These are phyloP conservation scores for Spodoptera litura DNA, from an alignment of 1,140 invertebrate genomes.

Conservation along the genomic window DNA sequence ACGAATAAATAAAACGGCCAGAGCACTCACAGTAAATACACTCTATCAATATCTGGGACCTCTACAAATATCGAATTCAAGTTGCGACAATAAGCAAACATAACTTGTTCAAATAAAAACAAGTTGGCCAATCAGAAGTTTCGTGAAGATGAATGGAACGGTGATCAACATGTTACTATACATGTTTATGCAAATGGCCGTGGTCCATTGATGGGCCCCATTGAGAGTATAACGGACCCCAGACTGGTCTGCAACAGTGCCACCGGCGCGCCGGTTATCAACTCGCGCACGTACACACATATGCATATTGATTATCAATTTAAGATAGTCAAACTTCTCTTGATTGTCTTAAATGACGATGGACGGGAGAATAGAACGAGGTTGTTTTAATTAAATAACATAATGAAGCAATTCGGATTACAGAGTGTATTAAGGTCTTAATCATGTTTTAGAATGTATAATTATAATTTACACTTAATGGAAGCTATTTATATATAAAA, in stretches of 20 bases:
- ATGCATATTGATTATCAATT: conserved; percentile 33
- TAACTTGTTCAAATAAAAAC: conserved; percentile 17
- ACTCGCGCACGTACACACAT: conserved; percentile 4
- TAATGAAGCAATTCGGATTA: background rate
- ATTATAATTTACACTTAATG: no score
- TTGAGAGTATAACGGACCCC: conserved; percentile 50
- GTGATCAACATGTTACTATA: conserved; percentile 43
- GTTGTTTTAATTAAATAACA: background rate
- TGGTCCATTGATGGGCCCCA: conserved; percentile 52
- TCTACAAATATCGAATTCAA: background rate
- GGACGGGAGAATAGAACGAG: no score
- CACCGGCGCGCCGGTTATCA: conserved; percentile 26
- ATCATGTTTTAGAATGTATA: no score
- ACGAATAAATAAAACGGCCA: background rate
- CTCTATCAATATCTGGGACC: background rate
- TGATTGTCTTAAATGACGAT: conserved; percentile 31
- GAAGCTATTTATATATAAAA: no score
- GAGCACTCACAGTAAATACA: conserved; percentile 5
- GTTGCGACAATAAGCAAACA: background rate
- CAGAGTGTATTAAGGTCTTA: background rate
- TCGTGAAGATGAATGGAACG: conserved; percentile 51
- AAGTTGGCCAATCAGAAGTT: conserved; percentile 44
- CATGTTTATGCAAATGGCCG: conserved; percentile 56
- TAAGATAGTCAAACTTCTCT: conserved; percentile 27
- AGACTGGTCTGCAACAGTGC: conserved; percentile 44